Evolutionary conservation across 1,140 invertebrate genomes (phyloP), one percentile per base, ranked within the genome.

Genomic region (Drosophila albomicans): DNA sequence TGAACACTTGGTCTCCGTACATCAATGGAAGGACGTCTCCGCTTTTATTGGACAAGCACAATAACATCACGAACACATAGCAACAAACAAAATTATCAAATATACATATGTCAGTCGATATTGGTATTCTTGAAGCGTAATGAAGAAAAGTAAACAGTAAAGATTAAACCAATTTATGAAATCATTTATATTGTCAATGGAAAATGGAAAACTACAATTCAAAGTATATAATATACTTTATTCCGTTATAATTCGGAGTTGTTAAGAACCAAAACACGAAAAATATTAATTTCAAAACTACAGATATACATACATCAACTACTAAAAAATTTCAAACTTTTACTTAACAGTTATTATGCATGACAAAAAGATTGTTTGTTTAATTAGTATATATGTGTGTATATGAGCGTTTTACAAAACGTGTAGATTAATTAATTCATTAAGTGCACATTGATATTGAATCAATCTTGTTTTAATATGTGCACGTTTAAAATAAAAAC

Each of bases 21-120:
- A 93, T 98, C 97, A 70, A 96, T 94, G 78, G 97, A 98, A 79
- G 97, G 96, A 93, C 97, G 95, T 93, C 97, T 95, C 89, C 96
- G 94, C 97, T 98, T 93, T 90, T 68, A 57, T 66, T 66, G 51
- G 41, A 32, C 66, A 65, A 67, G 45, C 15, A 38, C 15, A 51
- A 57, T 41, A 43, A 52, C 43, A 16, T 54, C 28, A 52, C 20
- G 11, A 30, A 84, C 45, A 81, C n/a, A 81, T 25, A 46, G 48
- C 30, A 20, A 54, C 8, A 41, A 32, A 66, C 54, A 56, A n/a
- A 54, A 58, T 65, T 61, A 48, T 66, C 52, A 68, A 6, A 28
- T 25, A 13, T 16, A 16, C 16, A 16, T 41, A 56, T 13, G 25
- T 16, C 25, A 52, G 25, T 41, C 20, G 15, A 71, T 45, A n/a